These are phyloP conservation scores for Euwallacea fornicatus DNA, from an alignment of 1,140 invertebrate genomes.

Conservation along the genomic window DNA sequence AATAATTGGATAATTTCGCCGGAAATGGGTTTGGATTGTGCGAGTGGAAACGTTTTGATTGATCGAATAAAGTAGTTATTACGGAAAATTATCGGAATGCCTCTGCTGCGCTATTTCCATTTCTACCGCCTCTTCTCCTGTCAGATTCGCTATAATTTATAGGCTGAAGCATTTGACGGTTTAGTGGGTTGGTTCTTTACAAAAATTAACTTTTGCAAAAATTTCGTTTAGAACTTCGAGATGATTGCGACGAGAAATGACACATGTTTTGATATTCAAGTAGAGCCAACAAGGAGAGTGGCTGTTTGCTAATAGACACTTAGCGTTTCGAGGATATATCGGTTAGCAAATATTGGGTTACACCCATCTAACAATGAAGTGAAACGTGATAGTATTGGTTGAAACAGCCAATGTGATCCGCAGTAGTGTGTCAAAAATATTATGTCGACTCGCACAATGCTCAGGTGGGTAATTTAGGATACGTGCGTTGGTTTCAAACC, in stretches of 20 bases:
- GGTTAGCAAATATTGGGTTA: slow-evolving; percentile 48
- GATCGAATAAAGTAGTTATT: slow-evolving; percentile 39
- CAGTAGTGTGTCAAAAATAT: neutral
- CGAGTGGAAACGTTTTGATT: slow-evolving; percentile 36
- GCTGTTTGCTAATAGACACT: slow-evolving; percentile 51
- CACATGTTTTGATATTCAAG: slow-evolving; percentile 16
- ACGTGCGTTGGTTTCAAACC: no score
- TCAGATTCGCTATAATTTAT: neutral
- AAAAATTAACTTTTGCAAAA: no score
- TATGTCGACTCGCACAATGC: no score
- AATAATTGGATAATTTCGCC: slow-evolving; percentile 38
- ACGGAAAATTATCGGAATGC: slow-evolving; percentile 33
- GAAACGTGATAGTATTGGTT: slow-evolving; percentile 43
- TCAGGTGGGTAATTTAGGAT: no score
- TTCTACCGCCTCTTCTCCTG: slow-evolving; percentile 2
- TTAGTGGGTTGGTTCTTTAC: no score
- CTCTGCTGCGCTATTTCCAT: slow-evolving; percentile 25
- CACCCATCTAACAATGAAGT: slow-evolving; percentile 45
- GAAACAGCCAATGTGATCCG: neutral
- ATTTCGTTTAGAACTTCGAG: no score
- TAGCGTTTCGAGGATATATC: slow-evolving; percentile 43
- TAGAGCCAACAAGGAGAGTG: slow-evolving; percentile 41
- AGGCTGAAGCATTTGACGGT: no score
- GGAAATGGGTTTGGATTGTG: slow-evolving; percentile 30
- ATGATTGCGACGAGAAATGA: neutral